Evolutionary conservation across 2,888 invertebrate genomes (phyloP), one percentile per base, ranked within the genome.

Genomic region (Nudaria mundana): DNA sequence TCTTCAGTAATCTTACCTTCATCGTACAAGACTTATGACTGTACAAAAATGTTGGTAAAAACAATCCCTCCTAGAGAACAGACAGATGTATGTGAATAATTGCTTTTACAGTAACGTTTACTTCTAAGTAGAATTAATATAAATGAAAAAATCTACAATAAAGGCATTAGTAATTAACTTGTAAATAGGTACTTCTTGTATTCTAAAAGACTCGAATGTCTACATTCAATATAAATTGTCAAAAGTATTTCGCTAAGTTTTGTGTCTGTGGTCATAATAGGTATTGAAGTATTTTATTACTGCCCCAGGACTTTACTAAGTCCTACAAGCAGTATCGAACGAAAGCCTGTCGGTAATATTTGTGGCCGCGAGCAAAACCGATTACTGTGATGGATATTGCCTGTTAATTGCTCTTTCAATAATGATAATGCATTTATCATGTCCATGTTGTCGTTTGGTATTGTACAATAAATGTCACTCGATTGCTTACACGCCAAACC

Each of bases 81-180:
- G 68, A 63, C 81, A 81, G 81, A 76, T 81, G 82, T 52, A 55
- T 50, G 52, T 72, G 72, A 77, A 74, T 74, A 75, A 77, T 75
- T 73, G 70, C 71, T 68, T 50, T 41, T 47, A 44, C 48, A 52
- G 50, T 51, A 51, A 48, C 56, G 32, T 37, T 40, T 39, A 47
- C 44, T 48, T 44, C 29, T 34, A 4, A 11, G 12, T 24, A 42
- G n/a, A n/a, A n/a, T n/a, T n/a, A 44, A 46, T 50, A 34, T 26
- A 37, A 43, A 42, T 20, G 10, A 41, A 52, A 55, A 44, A 55
- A 51, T 41, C 38, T 39, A 10, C 14, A 26, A 40, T 24, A 5
- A 23, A 26, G n/a, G 23, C 8, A 10, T 26, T n/a, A 4, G 11
- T 5, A 6, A 30, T 23, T 1, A 24, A 33, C 11, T 16, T n/a